Conservation (phyloP, 1,140 invertebrate species). For the Pseudomyrmex cubaensis region DNA sequence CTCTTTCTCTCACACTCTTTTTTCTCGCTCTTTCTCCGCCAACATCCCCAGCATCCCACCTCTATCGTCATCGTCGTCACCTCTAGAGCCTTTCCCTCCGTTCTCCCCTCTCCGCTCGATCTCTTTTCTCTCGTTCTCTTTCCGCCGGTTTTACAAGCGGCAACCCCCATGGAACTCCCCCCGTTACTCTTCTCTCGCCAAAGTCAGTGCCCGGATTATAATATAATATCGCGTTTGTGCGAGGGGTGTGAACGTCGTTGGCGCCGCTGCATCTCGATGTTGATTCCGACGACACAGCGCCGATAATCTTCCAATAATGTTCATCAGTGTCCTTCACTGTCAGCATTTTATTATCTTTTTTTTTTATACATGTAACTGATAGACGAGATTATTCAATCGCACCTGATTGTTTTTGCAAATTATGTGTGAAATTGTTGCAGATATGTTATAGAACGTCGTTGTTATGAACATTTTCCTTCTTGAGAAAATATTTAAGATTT, state of each 20-base stretch:
- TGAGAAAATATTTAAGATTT: neutral
- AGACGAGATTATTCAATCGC: neutral
- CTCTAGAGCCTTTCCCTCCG: conserved; percentile 60
- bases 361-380: too few species aligned
- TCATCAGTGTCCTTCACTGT: neutral
- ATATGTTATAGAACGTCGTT: too few species aligned
- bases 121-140: conserved; percentile 42
- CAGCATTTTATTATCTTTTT: neutral
- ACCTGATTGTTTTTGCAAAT: neutral
- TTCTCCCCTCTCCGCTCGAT: conserved; percentile 53
- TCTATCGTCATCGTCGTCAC: conserved; percentile 47
- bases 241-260: conserved; percentile 43
- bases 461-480: too few species aligned
- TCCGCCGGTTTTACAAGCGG: conserved; percentile 40
- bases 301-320: conserved; percentile 63
- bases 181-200: conserved; percentile 1
- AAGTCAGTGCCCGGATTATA: conserved; percentile 81
- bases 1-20: conserved; percentile 5
- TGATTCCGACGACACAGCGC: neutral
- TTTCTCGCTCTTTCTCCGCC: conserved; percentile 24
- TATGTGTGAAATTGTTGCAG: neutral
- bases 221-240: conserved; percentile 79
- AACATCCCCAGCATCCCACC: conserved; percentile 53
- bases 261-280: conserved; percentile 17
- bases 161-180: neutral